Evolutionary conservation across 1,140 invertebrate species (phyloP).

Genomic region (Coptotermes formosanus): DNA sequence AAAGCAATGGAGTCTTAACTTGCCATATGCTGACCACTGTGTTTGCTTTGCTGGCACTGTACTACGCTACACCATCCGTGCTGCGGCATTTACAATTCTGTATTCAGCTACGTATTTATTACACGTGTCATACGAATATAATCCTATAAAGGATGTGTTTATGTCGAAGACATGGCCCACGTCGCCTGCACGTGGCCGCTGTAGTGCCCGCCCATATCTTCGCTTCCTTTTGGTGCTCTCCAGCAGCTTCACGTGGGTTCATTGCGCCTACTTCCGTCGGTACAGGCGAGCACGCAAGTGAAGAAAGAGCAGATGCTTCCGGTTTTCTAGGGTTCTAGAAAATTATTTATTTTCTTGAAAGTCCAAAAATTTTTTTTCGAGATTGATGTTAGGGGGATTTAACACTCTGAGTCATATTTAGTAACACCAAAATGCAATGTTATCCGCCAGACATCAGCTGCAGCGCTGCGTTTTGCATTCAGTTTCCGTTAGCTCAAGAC

Average conservation of each 20-base stretch:
- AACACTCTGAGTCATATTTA: too few species aligned
- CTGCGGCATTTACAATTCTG: neutral
- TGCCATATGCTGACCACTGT: neutral
- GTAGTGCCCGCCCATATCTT: neutral
- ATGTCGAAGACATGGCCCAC: neutral
- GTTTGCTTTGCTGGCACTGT: neutral
- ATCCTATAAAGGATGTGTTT: constrained; percentile 3
- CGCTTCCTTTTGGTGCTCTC: neutral
- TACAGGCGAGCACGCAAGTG: neutral
- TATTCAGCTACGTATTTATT: neutral
- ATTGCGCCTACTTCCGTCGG: neutral
- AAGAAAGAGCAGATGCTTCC: neutral
- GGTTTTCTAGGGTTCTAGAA: too few species aligned
- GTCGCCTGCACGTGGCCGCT: too few species aligned
- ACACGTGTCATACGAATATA: neutral
- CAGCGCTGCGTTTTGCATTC: too few species aligned
- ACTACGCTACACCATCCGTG: neutral
- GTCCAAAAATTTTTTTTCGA: neutral
- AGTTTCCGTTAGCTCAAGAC: too few species aligned
- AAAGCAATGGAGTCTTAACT: neutral
- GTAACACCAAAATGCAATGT: too few species aligned
- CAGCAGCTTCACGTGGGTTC: neutral
- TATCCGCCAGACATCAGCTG: too few species aligned
- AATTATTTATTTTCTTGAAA: neutral
- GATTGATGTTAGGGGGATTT: too few species aligned